Evolutionary conservation across 2,113 vertebrate genomes (phyloP).

Genomic region (Indicator indicator): DNA sequence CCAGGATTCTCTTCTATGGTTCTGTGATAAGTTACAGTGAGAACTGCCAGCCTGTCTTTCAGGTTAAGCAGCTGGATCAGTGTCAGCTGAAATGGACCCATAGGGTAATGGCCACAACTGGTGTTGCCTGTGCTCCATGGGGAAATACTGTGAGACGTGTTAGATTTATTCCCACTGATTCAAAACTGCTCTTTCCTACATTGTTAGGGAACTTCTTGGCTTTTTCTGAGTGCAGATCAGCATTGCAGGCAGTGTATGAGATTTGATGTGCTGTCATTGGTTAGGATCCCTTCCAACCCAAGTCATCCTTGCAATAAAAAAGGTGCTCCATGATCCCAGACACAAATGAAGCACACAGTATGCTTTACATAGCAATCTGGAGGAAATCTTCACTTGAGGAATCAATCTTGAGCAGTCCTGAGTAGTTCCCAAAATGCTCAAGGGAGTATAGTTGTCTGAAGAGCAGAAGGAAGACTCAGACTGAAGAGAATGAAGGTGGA

Average conservation of each 20-base stretch:
- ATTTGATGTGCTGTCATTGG: background rate
- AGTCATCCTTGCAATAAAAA: background rate
- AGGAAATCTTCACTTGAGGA: background rate
- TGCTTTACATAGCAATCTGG: background rate
- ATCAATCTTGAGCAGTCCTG: background rate
- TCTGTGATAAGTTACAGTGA: rapidly evolving
- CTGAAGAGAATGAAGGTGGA: background rate
- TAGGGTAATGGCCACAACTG: rapidly evolving
- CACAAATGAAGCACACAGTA: background rate
- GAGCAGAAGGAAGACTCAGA: background rate
- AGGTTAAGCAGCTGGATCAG: background rate
- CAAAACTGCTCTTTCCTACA: background rate
- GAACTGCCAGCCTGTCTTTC: background rate
- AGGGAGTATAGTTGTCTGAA: background rate
- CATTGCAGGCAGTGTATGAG: background rate
- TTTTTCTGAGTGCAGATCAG: background rate
- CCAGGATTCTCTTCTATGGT: too few species aligned
- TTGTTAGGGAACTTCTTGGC: background rate
- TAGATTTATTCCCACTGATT: background rate
- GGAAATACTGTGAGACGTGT: background rate
- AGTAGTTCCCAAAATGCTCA: background rate
- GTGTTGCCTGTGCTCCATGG: background rate
- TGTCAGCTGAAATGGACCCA: background rate
- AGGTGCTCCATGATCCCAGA: background rate
- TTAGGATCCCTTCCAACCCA: too few species aligned